Percentiles rank a stretch among this genome's conserved stretches.
Evolutionary conservation across 1,140 invertebrate genomes (phyloP).

Genomic region (Carcinoscorpius rotundicauda): DNA sequence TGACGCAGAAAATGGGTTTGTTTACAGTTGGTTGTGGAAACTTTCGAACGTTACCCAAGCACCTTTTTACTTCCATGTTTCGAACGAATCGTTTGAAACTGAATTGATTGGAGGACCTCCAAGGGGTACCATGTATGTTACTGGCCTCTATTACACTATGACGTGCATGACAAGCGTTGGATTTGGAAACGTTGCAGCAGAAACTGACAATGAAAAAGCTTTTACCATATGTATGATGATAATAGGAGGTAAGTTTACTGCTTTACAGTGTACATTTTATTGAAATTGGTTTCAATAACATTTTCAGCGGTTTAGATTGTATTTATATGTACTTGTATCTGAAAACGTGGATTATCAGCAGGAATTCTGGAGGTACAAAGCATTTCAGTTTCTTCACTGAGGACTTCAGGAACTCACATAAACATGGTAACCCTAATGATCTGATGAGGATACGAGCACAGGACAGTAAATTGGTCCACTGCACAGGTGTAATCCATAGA

Average conservation of each 20-base stretch:
- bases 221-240: conserved; percentile 99
- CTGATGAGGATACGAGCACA: too few relatives aligned
- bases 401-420: too few relatives aligned
- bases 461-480: too few relatives aligned
- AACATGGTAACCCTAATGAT: too few relatives aligned
- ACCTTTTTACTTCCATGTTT: conserved; percentile 14
- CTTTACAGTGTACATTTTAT: too few relatives aligned
- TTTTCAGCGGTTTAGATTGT: too few relatives aligned
- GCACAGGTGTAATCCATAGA: too few relatives aligned
- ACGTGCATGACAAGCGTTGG: conserved; percentile 99
- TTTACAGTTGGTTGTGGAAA: conserved; percentile 87
- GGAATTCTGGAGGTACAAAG: too few relatives aligned
- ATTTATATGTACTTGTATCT: too few relatives aligned
- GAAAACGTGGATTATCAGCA: too few relatives aligned
- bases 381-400: too few relatives aligned
- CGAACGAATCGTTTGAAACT: conserved; percentile 26
- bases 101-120: conserved; percentile 80
- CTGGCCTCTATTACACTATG: conserved; percentile 80
- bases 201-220: conserved; percentile 98
- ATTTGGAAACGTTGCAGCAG: conserved; percentile 98
- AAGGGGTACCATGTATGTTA: conserved; percentile 46
- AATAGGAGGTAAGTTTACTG: conserved; percentile 71
- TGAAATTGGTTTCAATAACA: too few relatives aligned
- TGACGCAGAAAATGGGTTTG: conserved; percentile 66
- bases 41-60: conserved; percentile 78